Percentiles rank a stretch among this genome's conserved stretches.
Evolutionary conservation across 2,113 vertebrate species (phyloP).

Genomic region (Ellobius talpinus): DNA sequence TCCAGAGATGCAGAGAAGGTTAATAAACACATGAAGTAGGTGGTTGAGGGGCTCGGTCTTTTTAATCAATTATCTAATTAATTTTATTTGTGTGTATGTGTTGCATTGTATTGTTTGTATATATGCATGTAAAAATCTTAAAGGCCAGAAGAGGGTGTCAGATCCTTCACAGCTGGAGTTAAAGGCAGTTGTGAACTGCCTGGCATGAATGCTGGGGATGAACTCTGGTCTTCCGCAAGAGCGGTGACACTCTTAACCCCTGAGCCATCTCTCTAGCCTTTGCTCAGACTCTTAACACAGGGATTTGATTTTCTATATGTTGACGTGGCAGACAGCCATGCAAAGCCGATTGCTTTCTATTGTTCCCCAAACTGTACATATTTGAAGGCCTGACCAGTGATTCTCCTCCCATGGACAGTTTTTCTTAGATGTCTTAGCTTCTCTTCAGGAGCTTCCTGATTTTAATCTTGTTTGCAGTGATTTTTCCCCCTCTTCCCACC

Average conservation of each 20-base stretch:
- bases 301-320: neutral
- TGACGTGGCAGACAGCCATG: neutral
- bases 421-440: neutral
- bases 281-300: neutral
- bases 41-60: neutral
- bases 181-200: neutral
- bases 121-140: neutral
- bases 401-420: neutral
- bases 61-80: neutral
- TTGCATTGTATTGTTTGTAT: neutral
- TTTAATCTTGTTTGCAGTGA: neutral
- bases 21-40: neutral
- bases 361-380: neutral
- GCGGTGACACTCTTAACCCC: neutral
- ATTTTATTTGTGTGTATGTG: neutral
- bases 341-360: fast-evolving
- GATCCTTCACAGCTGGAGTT: neutral
- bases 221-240: too few species aligned
- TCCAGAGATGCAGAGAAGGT: neutral
- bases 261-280: neutral
- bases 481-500: neutral
- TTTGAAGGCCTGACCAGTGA: neutral
- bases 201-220: neutral
- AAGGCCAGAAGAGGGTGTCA: neutral
- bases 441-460: neutral